Base-by-base conservation (phyloP, 2,113 vertebrate genomes). In the Dryoscopus gambensis region DNA sequence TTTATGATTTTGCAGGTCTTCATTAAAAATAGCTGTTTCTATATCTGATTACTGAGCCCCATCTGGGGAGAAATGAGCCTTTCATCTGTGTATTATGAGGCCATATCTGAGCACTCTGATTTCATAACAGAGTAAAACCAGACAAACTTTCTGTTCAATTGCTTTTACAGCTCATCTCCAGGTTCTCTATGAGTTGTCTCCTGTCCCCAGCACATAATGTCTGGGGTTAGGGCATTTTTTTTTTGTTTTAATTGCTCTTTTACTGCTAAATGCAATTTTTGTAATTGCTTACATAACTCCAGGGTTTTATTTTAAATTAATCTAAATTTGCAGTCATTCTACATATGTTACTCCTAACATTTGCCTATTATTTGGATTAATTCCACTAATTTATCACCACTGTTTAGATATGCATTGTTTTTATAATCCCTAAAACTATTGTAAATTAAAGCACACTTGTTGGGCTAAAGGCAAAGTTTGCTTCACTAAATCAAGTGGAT, bases 11-110 rank as follows among this genome's bases (percentile, higher is more conserved):
- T 92, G 56, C 88, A 87, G 80, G 88, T 91, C 95, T 97, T 92
- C 95, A 95, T 96, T 88, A 96, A 93, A 83, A 88, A 93, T 92
- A 64, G 84, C 90, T 93, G 78, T 97, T 97, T 95, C 95, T 96
- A 75, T 94, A 93, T 96, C 88, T 95, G 93, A 94, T 96, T 91
- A 73, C 59, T 76, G 76, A 93, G 95, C 89, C 82, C 91, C 94
- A 95, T 96, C 94, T 87, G 92, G 87, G 94, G 75, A 74, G 75
- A 90, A 95, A 89, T 31, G 46, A 83, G 73, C 81, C 82, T 95
- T 97, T 96, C 80, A 90, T 96, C 84, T 96, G 82, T 81, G 84
- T 56, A 81, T 95, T 93, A 79, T 73, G 88, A 95, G 82, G 42
- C 94, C 73, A 40, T 87, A 73, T 95, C 91, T 12, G 18, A 79